A percentile compares a stretch with the other conserved stretches of the same genome.
Conservation (phyloP, 2,113 vertebrate genomes). For the Hypanus sabinus region DNA sequence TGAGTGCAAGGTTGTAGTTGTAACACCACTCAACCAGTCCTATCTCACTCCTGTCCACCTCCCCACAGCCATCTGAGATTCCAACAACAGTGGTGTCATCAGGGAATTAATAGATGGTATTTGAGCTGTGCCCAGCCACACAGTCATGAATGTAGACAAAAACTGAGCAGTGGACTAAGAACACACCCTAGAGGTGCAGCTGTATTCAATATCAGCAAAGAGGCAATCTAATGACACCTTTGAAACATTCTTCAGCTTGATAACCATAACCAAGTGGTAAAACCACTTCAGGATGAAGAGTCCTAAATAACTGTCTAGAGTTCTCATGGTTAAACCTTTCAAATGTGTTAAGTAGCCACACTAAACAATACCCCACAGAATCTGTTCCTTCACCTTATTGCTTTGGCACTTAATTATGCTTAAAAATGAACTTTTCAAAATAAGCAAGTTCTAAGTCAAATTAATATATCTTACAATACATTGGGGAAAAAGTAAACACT, state of each 20-base stretch:
- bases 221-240: background rate
- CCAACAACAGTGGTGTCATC: too few relatives aligned
- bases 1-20: too few relatives aligned
- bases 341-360: background rate
- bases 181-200: too few relatives aligned
- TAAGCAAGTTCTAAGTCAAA: slow-evolving; percentile 2
- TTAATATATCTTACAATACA: background rate
- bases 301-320: background rate
- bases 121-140: too few relatives aligned
- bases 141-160: too few relatives aligned
- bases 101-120: too few relatives aligned
- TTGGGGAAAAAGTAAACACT: background rate
- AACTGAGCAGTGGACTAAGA: too few relatives aligned
- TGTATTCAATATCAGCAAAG: too few relatives aligned
- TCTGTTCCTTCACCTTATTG: background rate
- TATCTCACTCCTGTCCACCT: too few relatives aligned
- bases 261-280: background rate
- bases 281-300: background rate
- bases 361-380: background rate
- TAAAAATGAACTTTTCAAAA: background rate
- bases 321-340: background rate
- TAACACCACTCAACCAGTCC: too few relatives aligned
- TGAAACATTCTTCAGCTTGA: background rate
- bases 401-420: background rate
- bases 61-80: too few relatives aligned